Evolutionary conservation across 2,113 vertebrate genomes (phyloP).

Genomic region (Gymnarchus niloticus): DNA sequence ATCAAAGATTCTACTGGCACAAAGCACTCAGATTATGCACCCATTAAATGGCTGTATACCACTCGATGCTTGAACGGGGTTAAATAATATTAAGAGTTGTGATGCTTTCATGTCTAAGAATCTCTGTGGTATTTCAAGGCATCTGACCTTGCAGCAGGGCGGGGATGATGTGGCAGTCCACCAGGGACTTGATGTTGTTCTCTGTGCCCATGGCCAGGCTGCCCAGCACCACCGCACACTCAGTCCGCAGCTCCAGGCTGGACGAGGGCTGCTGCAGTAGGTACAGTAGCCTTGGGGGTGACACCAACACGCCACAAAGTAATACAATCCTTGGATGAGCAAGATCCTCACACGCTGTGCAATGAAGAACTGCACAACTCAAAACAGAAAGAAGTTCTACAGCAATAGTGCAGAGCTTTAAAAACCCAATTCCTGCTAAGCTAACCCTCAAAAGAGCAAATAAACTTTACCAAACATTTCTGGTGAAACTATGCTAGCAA

Average conservation of each 20-base stretch:
- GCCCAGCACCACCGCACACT: conserved; percentile 92
- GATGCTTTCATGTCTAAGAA: background rate
- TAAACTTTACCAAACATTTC: background rate
- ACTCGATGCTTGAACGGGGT: background rate
- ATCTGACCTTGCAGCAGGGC: conserved; percentile 88
- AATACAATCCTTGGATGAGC: background rate
- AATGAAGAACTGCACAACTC: background rate
- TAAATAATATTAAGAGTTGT: background rate
- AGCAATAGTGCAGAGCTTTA: background rate
- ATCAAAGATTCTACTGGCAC: too few relatives aligned
- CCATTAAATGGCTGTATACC: background rate
- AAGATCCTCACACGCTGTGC: background rate
- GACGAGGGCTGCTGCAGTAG: conserved; percentile 93
- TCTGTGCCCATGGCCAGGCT: conserved; percentile 98
- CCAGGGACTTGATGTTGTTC: conserved; percentile 97
- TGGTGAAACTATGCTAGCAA: too few relatives aligned
- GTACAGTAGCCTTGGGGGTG: conserved; percentile 81
- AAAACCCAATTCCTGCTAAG: background rate
- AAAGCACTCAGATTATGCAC: background rate
- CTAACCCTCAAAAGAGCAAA: background rate
- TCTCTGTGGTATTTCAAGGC: background rate
- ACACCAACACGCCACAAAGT: background rate
- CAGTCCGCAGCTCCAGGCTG: conserved; percentile 82
- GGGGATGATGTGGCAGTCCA: conserved; percentile 98
- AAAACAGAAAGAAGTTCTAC: background rate